Evolutionary conservation across 2,113 vertebrate genomes (phyloP).

Genomic region (Mus pahari): DNA sequence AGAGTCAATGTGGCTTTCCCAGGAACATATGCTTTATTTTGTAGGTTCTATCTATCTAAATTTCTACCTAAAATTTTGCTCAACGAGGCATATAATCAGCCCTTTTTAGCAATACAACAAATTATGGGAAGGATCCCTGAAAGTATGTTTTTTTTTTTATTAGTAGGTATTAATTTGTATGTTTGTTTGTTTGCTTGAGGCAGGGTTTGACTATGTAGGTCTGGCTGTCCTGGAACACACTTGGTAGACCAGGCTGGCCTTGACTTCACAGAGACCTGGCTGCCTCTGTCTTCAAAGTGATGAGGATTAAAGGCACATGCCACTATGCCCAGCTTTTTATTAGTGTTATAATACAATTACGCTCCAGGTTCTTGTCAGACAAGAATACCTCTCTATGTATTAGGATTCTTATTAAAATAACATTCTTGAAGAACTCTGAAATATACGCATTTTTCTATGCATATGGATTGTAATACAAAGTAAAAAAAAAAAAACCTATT

Average conservation of each 20-base stretch:
- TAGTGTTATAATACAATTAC: background rate
- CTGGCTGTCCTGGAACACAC: background rate
- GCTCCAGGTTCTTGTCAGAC: constrained; percentile 1
- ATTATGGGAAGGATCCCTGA: background rate
- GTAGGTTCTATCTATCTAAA: background rate
- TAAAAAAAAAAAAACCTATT: background rate
- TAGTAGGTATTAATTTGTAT: background rate
- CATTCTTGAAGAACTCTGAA: background rate
- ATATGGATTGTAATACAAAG: background rate
- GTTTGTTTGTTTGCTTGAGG: background rate
- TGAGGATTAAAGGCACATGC: background rate
- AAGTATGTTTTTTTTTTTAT: background rate
- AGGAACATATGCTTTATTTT: background rate
- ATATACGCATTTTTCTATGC: background rate
- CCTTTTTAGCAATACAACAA: background rate
- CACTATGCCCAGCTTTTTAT: background rate
- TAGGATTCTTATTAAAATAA: background rate
- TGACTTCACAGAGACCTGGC: background rate
- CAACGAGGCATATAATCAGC: background rate
- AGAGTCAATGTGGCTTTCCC: background rate
- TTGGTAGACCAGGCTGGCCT: background rate
- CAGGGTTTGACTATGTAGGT: background rate
- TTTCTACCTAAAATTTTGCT: constrained; percentile 46
- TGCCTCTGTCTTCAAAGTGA: background rate
- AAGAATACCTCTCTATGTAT: background rate